phyloP scores from a whole-genome alignment of 2,888 invertebrate genomes.

The Minunthozetes semirufus region DNA sequence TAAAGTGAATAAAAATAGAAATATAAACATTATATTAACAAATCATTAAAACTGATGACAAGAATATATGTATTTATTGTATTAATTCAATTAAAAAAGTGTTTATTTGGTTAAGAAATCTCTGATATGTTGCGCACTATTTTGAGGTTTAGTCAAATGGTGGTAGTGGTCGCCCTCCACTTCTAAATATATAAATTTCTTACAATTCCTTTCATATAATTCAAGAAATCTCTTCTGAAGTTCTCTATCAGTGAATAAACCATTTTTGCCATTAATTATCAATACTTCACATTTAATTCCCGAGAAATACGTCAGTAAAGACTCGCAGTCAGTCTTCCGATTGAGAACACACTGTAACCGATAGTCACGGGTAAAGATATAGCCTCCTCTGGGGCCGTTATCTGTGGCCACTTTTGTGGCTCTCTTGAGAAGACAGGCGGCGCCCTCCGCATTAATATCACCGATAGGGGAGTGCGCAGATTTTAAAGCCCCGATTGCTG shows the following conservation, averaged over 20 bases:
- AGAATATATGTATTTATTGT: too few species aligned
- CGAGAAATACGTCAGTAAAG: constrained; percentile 47
- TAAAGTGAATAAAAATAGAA: too few species aligned
- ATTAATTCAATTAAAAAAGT: too few species aligned
- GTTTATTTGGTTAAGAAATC: constrained; percentile 35
- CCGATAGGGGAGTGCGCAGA: constrained; percentile 31
- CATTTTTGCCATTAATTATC: constrained; percentile 62
- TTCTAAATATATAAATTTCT: constrained; percentile 44
- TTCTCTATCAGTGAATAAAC: constrained; percentile 47
- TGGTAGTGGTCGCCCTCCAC: constrained; percentile 66
- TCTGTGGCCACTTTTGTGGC: constrained; percentile 6
- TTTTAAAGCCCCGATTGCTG: constrained; percentile 19
- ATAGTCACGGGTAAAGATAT: constrained; percentile 66
- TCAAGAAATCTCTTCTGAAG: constrained; percentile 39
- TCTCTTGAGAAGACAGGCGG: constrained; percentile 32
- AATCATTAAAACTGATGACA: too few species aligned
- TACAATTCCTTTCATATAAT: constrained; percentile 44
- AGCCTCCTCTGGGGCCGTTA: constrained; percentile 44
- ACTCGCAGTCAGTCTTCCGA: constrained; percentile 21
- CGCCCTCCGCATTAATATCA: background rate
- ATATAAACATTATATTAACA: too few species aligned
- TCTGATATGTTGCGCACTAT: constrained; percentile 48
- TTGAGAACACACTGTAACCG: constrained; percentile 51
- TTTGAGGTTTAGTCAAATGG: constrained; percentile 64
- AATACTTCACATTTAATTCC: constrained; percentile 60